Base-by-base conservation (phyloP, 2,113 vertebrate species). In the Recurvirostra avosetta region DNA sequence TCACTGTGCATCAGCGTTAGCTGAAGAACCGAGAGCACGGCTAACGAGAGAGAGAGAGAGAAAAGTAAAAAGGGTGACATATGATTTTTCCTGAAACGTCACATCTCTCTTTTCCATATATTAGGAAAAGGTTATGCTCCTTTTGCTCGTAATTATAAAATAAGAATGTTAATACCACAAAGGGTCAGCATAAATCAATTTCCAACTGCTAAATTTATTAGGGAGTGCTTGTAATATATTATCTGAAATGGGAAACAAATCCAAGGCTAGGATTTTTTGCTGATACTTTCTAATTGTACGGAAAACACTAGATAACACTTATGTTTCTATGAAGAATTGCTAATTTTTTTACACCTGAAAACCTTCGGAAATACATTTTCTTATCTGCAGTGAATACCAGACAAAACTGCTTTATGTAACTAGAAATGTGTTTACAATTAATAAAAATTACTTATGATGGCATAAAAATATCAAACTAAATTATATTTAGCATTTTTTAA, bases 381-480 rank as follows among this genome's bases (percentile, higher is more conserved):
- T 94, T 94, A 94, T 94, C 92, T 95, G 70, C 82, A 59, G 34
- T 80, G 96, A 97, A 97, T 95, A 96, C 87, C 95, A 97, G 97
- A 85, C 85, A 97, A 96, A 96, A 91, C 85, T 95, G 87, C 97
- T 97, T 96, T 97, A 97, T 95, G 93, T 30, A 90, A 96, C 43
- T 71, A 95, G 95, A 96, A 94, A 79, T 89, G 94, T 91, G 58
- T 94, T 94, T 94, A 94, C 78, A 97, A 97, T 96, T 18, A 98
- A 91, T 97, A 97, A 97, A 96, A 98, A 97, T 96, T 97, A 97
- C 95, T 98, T 98, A 96, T 67, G 86, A 94, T 96, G 95, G 76
- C 90, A 98, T 97, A 97, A 98, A 98, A 97, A 95, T 97, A 92
- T 96, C 72, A 90, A 96, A 97, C 72, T 93, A 97, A 97, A 97